Percentiles rank a stretch among this genome's conserved stretches.
Conservation (phyloP, 2,797 vertebrate genomes). For the Poecile montanus region DNA sequence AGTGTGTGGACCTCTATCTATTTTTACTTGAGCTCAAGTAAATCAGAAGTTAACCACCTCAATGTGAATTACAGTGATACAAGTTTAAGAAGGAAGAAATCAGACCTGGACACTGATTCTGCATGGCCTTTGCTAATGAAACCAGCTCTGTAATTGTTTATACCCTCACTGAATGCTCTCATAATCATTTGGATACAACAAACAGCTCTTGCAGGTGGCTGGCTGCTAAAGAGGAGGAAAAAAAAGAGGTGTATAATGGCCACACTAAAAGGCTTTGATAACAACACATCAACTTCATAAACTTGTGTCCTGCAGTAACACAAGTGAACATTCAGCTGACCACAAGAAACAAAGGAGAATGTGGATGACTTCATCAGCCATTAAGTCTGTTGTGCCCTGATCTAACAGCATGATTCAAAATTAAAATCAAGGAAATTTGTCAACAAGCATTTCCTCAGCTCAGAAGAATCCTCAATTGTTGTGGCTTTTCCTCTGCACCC, state of each 20-base stretch:
- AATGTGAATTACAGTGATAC: not conserved
- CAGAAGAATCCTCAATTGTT: slow-evolving; percentile 38
- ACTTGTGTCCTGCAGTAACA: slow-evolving; percentile 29
- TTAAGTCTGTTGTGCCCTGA: slow-evolving; percentile 26
- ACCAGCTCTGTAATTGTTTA: slow-evolving; percentile 23
- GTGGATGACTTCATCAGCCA: slow-evolving; percentile 43
- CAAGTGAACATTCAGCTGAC: slow-evolving; percentile 35
- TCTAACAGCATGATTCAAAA: slow-evolving; percentile 45
- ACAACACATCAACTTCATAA: slow-evolving; percentile 46
- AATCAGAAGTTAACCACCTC: slow-evolving; percentile 45
- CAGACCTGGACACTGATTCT: not conserved
- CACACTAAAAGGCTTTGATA: slow-evolving; percentile 43
- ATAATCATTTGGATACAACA: slow-evolving; percentile 6
- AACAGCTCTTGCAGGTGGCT: slow-evolving; percentile 42
- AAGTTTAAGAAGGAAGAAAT: not conserved
- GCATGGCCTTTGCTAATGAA: not conserved
- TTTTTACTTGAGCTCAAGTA: slow-evolving; percentile 9
- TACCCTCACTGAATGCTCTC: not conserved
- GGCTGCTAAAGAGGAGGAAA: not conserved
- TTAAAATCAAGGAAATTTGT: slow-evolving; percentile 46
- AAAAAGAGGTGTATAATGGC: slow-evolving; percentile 18
- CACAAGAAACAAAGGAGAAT: slow-evolving; percentile 53
- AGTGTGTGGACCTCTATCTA: not conserved
- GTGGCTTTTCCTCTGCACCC: not conserved
- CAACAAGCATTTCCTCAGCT: slow-evolving; percentile 56